These are phyloP conservation scores for Phoxinus phoxinus DNA, from an alignment of 2,113 vertebrate species.

Conservation along the genomic window DNA sequence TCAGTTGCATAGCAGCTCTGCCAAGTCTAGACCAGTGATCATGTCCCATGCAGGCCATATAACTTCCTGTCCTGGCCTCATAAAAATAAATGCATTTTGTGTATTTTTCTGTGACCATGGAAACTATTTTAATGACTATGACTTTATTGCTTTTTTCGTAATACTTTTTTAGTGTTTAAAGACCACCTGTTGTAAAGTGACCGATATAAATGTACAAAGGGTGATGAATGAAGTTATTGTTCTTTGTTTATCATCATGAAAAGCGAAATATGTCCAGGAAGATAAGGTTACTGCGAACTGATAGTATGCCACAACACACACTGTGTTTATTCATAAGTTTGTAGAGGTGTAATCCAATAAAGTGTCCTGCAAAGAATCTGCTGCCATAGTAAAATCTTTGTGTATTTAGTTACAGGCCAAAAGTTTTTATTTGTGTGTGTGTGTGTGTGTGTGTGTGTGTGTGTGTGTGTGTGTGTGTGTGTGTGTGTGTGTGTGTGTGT, in stretches of 20 bases:
- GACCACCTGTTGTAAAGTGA: not conserved
- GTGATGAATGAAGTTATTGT: constrained; percentile 31
- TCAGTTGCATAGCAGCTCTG: not conserved
- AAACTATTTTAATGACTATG: not conserved
- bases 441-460: too few species aligned
- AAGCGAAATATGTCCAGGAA: not conserved
- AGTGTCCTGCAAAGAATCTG: constrained; percentile 23
- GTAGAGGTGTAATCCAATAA: constrained; percentile 17
- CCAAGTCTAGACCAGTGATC: not conserved
- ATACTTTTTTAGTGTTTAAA: not conserved
- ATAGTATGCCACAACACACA: not conserved
- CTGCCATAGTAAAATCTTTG: constrained; percentile 35
- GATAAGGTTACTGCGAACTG: constrained; percentile 11
- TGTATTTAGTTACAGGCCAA: constrained; percentile 27
- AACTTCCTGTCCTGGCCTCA: not conserved
- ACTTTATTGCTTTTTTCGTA: not conserved
- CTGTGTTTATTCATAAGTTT: constrained; percentile 18
- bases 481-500: not conserved
- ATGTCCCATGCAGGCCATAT: not conserved
- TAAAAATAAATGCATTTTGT: not conserved
- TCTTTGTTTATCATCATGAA: constrained; percentile 21
- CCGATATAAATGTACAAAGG: not conserved
- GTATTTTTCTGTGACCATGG: constrained; percentile 12
- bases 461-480: not conserved
- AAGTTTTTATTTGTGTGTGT: not conserved